These are phyloP conservation scores for Sepioteuthis lessoniana DNA, from an alignment of 2,888 invertebrate genomes.

Conservation along the genomic window DNA sequence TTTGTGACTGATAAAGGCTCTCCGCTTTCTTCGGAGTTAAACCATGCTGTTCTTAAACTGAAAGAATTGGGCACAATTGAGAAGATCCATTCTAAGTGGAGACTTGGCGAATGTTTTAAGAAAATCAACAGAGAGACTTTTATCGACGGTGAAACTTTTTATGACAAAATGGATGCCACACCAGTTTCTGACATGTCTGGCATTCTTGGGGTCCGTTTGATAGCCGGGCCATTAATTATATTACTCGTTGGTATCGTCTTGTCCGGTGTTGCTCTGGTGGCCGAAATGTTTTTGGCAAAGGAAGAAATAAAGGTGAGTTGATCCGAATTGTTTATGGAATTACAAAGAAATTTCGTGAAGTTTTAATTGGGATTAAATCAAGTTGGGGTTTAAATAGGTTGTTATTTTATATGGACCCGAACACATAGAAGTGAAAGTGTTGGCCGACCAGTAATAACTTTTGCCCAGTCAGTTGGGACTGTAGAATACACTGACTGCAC, in stretches of 20 bases:
- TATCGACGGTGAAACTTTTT: background rate
- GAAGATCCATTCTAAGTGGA: background rate
- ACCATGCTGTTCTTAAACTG: background rate
- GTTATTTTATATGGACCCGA: too few species aligned
- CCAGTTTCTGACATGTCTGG: background rate
- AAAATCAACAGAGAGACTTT: background rate
- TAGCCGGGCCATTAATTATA: background rate
- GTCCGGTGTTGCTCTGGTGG: background rate
- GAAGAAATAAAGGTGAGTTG: background rate
- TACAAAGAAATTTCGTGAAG: background rate
- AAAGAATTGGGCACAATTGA: background rate
- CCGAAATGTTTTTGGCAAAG: background rate
- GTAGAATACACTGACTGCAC: too few species aligned
- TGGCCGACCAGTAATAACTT: too few species aligned
- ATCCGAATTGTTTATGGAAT: background rate
- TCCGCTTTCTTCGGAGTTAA: conserved; percentile 50
- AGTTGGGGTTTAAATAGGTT: too few species aligned
- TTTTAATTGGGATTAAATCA: background rate
- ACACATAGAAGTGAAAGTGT: too few species aligned
- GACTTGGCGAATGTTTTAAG: background rate
- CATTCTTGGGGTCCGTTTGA: background rate
- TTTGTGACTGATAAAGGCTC: conserved; percentile 56
- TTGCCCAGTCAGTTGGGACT: too few species aligned
- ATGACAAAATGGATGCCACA: background rate
- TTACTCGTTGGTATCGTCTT: conserved; percentile 1